Conservation (phyloP, 2,113 vertebrate species). For the Mohoua ochrocephala region DNA sequence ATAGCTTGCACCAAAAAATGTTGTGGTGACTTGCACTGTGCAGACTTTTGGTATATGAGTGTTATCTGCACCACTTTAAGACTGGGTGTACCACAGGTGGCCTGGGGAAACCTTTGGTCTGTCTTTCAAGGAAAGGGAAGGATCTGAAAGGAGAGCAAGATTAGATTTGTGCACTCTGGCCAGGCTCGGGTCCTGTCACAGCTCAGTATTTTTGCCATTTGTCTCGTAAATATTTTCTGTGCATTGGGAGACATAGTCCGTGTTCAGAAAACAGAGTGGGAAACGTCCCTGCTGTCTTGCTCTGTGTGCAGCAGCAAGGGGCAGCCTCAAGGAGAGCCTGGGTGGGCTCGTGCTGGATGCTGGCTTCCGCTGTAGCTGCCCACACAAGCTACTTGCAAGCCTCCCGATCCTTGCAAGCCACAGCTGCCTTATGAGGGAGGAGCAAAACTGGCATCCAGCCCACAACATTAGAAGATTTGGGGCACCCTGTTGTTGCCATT, state of each 20-base stretch:
- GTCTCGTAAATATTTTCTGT: background rate
- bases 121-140: background rate
- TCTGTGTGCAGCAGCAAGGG: background rate
- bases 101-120: background rate
- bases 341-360: background rate
- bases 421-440: background rate
- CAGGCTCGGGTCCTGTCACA: background rate
- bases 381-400: background rate
- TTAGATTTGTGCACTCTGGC: background rate
- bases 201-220: background rate
- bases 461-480: background rate
- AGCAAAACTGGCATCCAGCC: constrained; percentile 19
- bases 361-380: background rate
- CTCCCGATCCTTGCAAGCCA: background rate
- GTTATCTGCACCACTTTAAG: background rate
- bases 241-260: background rate
- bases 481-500: constrained; percentile 12
- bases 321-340: background rate
- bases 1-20: background rate
- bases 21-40: background rate
- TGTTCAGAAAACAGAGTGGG: background rate
- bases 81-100: background rate
- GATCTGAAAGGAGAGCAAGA: background rate
- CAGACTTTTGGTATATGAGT: background rate
- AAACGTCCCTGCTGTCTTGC: accelerated